Base-by-base conservation (phyloP, 2,888 invertebrate genomes). In the Agrotis puta region DNA sequence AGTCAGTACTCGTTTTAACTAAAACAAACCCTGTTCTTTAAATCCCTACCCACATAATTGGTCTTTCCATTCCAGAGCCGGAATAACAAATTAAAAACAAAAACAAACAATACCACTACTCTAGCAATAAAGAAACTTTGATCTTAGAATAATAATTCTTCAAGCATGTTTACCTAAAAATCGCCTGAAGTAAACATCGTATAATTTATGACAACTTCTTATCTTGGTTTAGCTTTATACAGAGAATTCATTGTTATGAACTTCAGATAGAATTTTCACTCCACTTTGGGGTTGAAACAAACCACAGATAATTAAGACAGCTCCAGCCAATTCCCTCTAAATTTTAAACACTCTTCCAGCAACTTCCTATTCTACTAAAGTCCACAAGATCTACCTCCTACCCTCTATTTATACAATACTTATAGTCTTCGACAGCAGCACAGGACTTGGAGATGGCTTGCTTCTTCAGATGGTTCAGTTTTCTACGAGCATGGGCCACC, bases 401-500 rank as follows among this genome's bases (percentile, higher is more conserved):
- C 7, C 53, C 50, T 57, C 24, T 59, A 56, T 68, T 59, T 57
- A 87, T 64, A 75, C 95, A 95, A 18, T 79, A 75, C 14, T 87
- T 80, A 24, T 93, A 89, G 0, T 84, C 85, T 0, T 88, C 85
- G 0, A 89, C 77, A 0, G 91, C 90, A 0, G 87, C 82, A 2
- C 77, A 71, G 0, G 88, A 87, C n/a, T 79, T 88, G 6, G 72
- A 68, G 13, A 82, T 58, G 20, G 93, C 91, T 2, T 89, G 86
- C 45, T 88, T 91, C 71, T 89, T 88, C 24, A 95, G 75, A 33
- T 92, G 92, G 69, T 88, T 88, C 2, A 95, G 89, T 70, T 92
- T 90, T 7, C 92, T 81, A 4, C 89, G 89, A 2, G 91, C 89
- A 70, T 95, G 96, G 2, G 90, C 79, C 6, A 95, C 88, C 13